These are phyloP conservation scores for Ophion ellenae DNA, from an alignment of 2,888 invertebrate genomes.

Conservation along the genomic window DNA sequence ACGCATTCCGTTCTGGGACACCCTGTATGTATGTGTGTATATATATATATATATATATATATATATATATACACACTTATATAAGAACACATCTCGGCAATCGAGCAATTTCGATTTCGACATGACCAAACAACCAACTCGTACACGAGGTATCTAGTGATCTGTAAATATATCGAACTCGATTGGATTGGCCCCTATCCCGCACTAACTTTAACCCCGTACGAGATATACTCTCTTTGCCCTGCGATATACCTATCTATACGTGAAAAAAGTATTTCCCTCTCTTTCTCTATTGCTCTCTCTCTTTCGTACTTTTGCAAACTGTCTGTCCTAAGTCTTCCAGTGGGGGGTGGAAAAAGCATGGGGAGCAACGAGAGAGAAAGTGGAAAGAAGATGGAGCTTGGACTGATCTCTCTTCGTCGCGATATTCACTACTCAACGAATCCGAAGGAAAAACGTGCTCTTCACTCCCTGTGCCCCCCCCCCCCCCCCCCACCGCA, in stretches of 20 bases:
- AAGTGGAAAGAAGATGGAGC: slow-evolving; percentile 59
- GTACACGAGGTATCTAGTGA: slow-evolving; percentile 75
- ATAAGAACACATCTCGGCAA: slow-evolving; percentile 57
- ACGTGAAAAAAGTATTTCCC: slow-evolving; percentile 20
- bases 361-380: slow-evolving; percentile 20
- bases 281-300: too few species aligned
- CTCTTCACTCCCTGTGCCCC: slow-evolving; percentile 37
- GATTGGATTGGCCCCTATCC: slow-evolving; percentile 77
- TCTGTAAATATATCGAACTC: slow-evolving; percentile 78
- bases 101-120: slow-evolving; percentile 78
- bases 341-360: slow-evolving; percentile 6
- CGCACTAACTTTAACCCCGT: slow-evolving; percentile 71
- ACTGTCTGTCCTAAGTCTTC: slow-evolving; percentile 65
- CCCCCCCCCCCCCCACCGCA: too few species aligned
- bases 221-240: slow-evolving; percentile 66
- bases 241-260: slow-evolving; percentile 12
- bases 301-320: slow-evolving; percentile 74
- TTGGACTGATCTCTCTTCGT: slow-evolving; percentile 50
- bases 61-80: slow-evolving; percentile 16
- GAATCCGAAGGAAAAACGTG: slow-evolving; percentile 56
- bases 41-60: slow-evolving; percentile 23
- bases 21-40: not conserved
- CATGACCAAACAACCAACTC: slow-evolving; percentile 73
- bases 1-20: too few species aligned
- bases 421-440: slow-evolving; percentile 67